Base-by-base conservation (phyloP, 2,888 invertebrate genomes). In the Lymantria monacha region DNA sequence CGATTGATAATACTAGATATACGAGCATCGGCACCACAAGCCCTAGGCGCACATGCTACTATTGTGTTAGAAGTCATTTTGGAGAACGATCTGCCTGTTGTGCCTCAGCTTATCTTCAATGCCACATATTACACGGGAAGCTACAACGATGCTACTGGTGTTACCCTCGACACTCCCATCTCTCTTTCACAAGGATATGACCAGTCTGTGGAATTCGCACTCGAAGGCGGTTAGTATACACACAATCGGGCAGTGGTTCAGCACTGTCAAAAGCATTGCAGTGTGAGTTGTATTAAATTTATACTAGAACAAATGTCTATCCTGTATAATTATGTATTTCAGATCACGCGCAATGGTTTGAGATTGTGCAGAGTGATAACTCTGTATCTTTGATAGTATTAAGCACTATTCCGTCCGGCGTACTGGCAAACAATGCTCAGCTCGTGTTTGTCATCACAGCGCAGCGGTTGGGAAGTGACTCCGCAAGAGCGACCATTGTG, bases 181-280 rank as follows among this genome's bases (percentile, higher is more conserved):
- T 54, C 59, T 0, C 51, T 79, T 3, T 30, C 53, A 3, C 31
- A 62, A 40, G 78, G 74, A 11, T 72, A 65, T 45, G 69, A 74
- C 30, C 52, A 55, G 0, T 53, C 41, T 11, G 70, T 78, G 0
- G 36, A 45, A 14, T 77, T 75, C 44, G 40, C n/a, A 7, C 59
- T 79, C 0, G 63, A 64, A 47, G 77, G 75, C 63, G 74, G 79
- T 76, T 8, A 44, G 55, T 49, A 30, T n/a, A 13, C 22, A 46
- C 3, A n/a, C 12, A 15, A 10, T 30, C 40, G 12, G 9, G 11
- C 15, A n/a, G 22, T 22, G 22, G 5, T 5, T 22, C 3, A 22
- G 22, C 22, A 5, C 22, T 22, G 22, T 46, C 22, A 22, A 22
- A 22, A 3, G 22, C 10, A 11, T 22, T 22, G 22, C 22, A 22